phyloP scores from a whole-genome alignment of 53 echinoderm and acorn worm species.

The Hippasteria phrygiana region DNA sequence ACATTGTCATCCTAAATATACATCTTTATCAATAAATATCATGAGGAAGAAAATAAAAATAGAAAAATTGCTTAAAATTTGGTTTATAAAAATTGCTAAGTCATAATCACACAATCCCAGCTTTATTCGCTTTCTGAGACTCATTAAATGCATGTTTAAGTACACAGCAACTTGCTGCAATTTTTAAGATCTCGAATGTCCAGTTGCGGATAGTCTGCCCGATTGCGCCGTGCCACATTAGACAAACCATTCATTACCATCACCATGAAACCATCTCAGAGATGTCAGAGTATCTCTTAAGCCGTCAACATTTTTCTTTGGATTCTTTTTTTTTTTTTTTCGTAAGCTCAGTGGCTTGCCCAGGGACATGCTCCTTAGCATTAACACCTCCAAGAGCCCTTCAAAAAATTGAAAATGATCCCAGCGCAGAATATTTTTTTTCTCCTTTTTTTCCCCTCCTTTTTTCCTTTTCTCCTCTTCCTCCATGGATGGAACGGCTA shows the following conservation, averaged over 20 bases:
- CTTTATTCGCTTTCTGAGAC: neutral
- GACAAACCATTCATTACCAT: slow-evolving; percentile 44
- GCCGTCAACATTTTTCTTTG: slow-evolving; percentile 35
- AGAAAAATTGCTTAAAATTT: too few relatives aligned
- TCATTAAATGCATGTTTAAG: neutral
- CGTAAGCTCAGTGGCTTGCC: neutral
- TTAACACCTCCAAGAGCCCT: slow-evolving; percentile 49
- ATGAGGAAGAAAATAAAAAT: too few relatives aligned
- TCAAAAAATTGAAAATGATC: slow-evolving; percentile 19
- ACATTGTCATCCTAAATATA: too few relatives aligned
- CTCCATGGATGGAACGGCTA: slow-evolving; percentile 37
- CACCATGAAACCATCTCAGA: neutral
- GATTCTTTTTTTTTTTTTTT: neutral
- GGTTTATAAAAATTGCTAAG: too few relatives aligned
- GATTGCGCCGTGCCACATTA: slow-evolving; percentile 2
- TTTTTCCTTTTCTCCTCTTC: too few relatives aligned
- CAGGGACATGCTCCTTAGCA: slow-evolving; percentile 10
- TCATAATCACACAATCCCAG: too few relatives aligned
- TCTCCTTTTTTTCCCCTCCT: neutral
- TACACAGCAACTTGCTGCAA: neutral
- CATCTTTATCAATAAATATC: too few relatives aligned
- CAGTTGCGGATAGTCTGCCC: neutral
- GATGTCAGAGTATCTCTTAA: slow-evolving; percentile 42
- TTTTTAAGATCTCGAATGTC: neutral
- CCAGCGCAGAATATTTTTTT: neutral